Conservation (phyloP, 1,140 invertebrate species). For the Chlorops oryzae region DNA sequence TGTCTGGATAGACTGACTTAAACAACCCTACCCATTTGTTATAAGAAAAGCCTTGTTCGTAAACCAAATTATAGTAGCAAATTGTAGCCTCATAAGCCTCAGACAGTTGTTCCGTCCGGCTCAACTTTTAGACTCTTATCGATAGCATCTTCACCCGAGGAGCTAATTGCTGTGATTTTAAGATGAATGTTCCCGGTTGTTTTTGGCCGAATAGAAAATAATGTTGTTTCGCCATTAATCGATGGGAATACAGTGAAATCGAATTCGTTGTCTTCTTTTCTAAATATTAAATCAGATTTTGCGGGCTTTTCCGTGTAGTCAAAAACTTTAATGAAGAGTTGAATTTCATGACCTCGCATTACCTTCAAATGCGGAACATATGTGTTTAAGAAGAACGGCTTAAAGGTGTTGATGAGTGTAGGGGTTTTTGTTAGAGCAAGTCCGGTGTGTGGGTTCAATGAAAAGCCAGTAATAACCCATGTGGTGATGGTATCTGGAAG, state of each 20-base stretch:
- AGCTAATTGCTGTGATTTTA: slow-evolving; percentile 65
- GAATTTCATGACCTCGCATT: slow-evolving; percentile 69
- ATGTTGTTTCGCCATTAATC: slow-evolving; percentile 62
- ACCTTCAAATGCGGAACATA: slow-evolving; percentile 78
- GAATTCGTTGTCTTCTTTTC: slow-evolving; percentile 58
- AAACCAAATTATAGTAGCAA: too few species aligned
- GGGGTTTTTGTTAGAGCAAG: slow-evolving; percentile 70
- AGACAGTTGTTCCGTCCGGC: slow-evolving; percentile 77
- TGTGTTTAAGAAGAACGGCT: slow-evolving; percentile 82
- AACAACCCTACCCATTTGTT: too few species aligned
- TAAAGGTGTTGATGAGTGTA: slow-evolving; percentile 75
- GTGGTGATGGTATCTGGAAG: slow-evolving; percentile 88
- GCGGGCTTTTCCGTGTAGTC: slow-evolving; percentile 28
- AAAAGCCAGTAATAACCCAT: slow-evolving; percentile 89
- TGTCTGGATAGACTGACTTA: too few species aligned
- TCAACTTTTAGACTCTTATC: slow-evolving; percentile 64
- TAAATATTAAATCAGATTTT: slow-evolving; percentile 36
- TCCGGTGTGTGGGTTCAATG: slow-evolving; percentile 75
- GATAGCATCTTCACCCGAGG: slow-evolving; percentile 65
- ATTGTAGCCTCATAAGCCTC: too few species aligned
- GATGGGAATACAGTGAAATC: slow-evolving; percentile 69
- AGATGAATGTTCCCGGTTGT: slow-evolving; percentile 67
- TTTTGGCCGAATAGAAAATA: slow-evolving; percentile 73
- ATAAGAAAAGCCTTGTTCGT: too few species aligned
- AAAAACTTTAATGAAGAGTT: too few species aligned